Base-by-base conservation (phyloP, 1,140 invertebrate species). In the Caenorhabditis brenneri region DNA sequence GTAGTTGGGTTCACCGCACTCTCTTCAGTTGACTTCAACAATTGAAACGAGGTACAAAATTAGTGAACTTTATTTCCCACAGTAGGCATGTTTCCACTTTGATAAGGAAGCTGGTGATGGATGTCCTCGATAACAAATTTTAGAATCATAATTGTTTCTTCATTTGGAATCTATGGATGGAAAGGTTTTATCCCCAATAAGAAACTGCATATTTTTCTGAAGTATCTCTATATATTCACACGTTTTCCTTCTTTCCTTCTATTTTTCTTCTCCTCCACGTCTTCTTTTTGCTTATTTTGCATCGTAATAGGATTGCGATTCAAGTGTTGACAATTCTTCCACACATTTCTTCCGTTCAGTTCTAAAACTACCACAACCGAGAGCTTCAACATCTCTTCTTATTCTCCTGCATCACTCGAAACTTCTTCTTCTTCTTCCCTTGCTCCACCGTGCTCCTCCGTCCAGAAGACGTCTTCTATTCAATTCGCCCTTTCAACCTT, bases 261-360 rank as follows among this genome's bases (percentile, higher is more conserved):
- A 5, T 27, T 27, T 55, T 12, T 12, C 5, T 42, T 55, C 65
- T 5, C 31, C 31, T n/a, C 58, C 58, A 27, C 58, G 48, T 55
- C 24, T 22, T 74, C 36, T 74, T 74, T 22, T n/a, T 15, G 65
- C 65, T 42, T 42, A 74, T 74, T 74, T 74, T 74, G 65, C 65
- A 24, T 74, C 65, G 65, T 42, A 74, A 74, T 74, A 74, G 36
- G 65, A 74, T 74, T 74, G 36, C 19, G 65, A 74, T 74, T 74
- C 65, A 74, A 74, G 65, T 74, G 65, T 80, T 55, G 29, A 33
- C 79, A 51, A 53, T 53, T 80, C 48, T 80, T 46, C 65, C 33
- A 7, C 33, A 6, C n/a, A 39, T 74, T 46, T 39, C 24, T 79
- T n/a, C 48, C 74, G 39, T 79, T 51, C 74, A n/a, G n/a, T 42